phyloP scores from a whole-genome alignment of 1,140 invertebrate species.

The Daktulosphaira vitifoliae region DNA sequence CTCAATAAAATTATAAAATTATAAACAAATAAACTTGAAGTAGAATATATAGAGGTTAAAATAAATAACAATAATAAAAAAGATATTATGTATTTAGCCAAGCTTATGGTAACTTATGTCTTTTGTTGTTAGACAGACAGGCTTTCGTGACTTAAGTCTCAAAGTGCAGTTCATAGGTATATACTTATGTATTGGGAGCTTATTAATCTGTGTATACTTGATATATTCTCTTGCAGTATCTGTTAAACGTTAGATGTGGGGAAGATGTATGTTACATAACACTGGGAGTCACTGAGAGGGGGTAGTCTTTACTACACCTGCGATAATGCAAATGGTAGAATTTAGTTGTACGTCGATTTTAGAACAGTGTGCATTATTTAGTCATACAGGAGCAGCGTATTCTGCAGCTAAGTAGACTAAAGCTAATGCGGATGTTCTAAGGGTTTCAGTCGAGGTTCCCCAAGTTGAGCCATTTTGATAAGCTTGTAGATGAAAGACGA shows the following conservation, averaged over 20 bases:
- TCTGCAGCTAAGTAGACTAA: slow-evolving; percentile 15
- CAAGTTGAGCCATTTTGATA: no score
- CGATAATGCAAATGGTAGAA: slow-evolving; percentile 17
- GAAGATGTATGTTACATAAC: neutral
- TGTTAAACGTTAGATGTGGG: neutral
- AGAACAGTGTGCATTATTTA: neutral
- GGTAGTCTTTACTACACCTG: slow-evolving; percentile 19
- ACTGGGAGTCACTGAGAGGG: neutral
- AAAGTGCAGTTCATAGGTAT: neutral
- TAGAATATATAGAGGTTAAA: no score
- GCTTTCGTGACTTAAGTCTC: neutral
- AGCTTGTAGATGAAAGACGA: no score
- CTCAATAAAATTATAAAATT: neutral
- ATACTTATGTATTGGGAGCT: neutral
- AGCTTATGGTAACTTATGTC: neutral
- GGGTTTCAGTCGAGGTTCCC: neutral
- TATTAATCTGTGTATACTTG: neutral
- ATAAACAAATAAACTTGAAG: no score
- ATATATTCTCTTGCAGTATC: neutral
- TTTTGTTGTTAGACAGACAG: neutral
- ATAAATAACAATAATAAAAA: neutral
- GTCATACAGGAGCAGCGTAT: slow-evolving; percentile 17
- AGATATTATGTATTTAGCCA: neutral
- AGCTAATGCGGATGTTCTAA: neutral
- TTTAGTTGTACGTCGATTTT: slow-evolving; percentile 19